Conservation (phyloP, 2,888 invertebrate genomes). For the Lochmaea capreae region DNA sequence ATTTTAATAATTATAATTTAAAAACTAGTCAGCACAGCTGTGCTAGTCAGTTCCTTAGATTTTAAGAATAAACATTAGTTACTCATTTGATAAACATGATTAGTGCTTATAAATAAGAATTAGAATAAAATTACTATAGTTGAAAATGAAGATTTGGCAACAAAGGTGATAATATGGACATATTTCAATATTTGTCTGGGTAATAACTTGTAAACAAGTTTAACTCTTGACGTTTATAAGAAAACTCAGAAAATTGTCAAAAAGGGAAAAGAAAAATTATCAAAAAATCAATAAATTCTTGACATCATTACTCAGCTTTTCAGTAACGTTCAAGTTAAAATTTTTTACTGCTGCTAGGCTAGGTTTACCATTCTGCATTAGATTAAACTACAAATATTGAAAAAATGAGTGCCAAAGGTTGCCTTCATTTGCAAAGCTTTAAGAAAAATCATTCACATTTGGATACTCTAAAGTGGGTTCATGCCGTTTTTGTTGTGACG, state of each 20-base stretch:
- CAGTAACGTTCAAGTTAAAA: neutral
- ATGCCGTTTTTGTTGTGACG: conserved; percentile 88
- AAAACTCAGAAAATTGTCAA: conserved; percentile 4
- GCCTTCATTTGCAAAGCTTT: conserved; percentile 83
- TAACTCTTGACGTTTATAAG: neutral
- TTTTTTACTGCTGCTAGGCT: neutral
- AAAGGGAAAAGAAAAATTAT: conserved; percentile 1
- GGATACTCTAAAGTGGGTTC: conserved; percentile 73
- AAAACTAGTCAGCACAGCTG: too few relatives aligned
- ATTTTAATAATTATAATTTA: neutral
- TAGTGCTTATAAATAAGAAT: too few relatives aligned
- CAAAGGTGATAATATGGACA: neutral
- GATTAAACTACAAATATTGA: neutral
- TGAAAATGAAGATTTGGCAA: neutral
- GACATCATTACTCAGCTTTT: neutral
- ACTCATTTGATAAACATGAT: neutral
- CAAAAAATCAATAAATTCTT: neutral
- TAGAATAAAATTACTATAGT: neutral
- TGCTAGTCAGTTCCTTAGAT: neutral
- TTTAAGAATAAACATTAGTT: neutral
- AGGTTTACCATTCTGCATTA: neutral
- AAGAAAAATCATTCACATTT: conserved; percentile 78
- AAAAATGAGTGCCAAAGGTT: conserved; percentile 68
- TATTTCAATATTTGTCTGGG: neutral
- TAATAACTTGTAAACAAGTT: conserved; percentile 9